A percentile compares a stretch with the other conserved stretches of the same genome.
phyloP scores from a whole-genome alignment of 2,888 invertebrate genomes.

The Cerceris ruficornis region DNA sequence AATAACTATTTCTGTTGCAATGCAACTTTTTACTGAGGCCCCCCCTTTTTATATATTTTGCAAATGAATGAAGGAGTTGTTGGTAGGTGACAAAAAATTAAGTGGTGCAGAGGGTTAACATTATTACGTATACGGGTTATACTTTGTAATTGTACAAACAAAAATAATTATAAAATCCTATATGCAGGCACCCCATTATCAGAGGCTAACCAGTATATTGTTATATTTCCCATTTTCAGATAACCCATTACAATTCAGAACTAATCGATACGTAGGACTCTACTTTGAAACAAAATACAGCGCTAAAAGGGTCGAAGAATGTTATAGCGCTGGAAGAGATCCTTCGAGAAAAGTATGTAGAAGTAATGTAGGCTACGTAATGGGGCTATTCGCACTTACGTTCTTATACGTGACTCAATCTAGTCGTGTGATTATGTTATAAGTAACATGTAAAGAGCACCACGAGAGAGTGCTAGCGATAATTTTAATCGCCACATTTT shows the following conservation, averaged over 20 bases:
- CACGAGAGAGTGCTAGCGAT: background rate
- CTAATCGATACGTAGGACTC: background rate
- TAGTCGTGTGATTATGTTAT: constrained; percentile 53
- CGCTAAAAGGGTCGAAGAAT: background rate
- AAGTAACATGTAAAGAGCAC: background rate
- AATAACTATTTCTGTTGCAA: too few relatives aligned
- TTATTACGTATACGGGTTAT: too few relatives aligned
- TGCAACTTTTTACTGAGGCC: too few relatives aligned
- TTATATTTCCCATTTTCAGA: background rate
- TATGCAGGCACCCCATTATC: background rate
- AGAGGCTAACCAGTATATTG: background rate
- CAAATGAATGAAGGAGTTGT: too few relatives aligned
- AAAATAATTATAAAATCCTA: too few relatives aligned
- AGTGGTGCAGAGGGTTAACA: too few relatives aligned
- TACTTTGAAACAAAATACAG: background rate
- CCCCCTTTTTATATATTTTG: too few relatives aligned
- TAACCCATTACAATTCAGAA: background rate
- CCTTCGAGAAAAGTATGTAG: constrained; percentile 9
- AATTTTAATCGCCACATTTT: background rate
- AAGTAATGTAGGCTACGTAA: constrained; percentile 27
- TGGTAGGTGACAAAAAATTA: too few relatives aligned
- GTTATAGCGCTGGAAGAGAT: constrained; percentile 19
- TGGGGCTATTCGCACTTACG: constrained; percentile 31
- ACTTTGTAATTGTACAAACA: too few relatives aligned
- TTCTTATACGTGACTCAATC: constrained; percentile 61